Evolutionary conservation across 2,888 invertebrate species (phyloP).

Genomic region (Epsilonema sp.): DNA sequence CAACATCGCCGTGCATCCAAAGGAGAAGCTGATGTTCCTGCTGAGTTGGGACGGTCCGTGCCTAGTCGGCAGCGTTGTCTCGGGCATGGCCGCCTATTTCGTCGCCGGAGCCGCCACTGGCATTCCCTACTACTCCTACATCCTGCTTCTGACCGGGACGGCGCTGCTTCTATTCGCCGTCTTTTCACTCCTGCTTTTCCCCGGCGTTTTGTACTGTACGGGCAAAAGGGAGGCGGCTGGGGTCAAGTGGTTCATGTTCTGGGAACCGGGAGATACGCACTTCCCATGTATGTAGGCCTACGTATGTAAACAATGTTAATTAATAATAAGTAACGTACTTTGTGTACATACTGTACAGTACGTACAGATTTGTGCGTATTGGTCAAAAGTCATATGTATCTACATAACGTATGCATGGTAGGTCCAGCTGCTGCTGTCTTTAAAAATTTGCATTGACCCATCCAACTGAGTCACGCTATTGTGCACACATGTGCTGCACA

Average conservation of each 20-base stretch:
- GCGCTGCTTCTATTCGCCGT: neutral
- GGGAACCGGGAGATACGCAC: conserved; percentile 20
- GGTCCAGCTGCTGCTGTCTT: too few relatives aligned
- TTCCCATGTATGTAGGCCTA: conserved; percentile 10
- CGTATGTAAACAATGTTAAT: neutral
- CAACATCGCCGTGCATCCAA: conserved; percentile 2
- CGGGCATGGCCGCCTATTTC: neutral
- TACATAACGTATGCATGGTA: too few relatives aligned
- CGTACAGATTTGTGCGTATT: too few relatives aligned
- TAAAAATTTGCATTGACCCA: too few relatives aligned
- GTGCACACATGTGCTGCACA: too few relatives aligned
- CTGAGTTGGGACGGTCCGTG: conserved; percentile 21
- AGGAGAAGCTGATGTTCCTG: conserved; percentile 25
- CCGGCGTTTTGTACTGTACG: conserved; percentile 1
- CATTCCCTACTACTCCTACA: neutral
- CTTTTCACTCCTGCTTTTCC: neutral
- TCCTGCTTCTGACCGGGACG: neutral
- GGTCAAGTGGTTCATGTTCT: conserved; percentile 24
- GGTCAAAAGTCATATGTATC: too few relatives aligned
- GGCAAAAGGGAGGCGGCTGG: conserved; percentile 22
- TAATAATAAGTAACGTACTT: neutral
- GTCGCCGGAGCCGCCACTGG: neutral
- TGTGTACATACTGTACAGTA: too few relatives aligned
- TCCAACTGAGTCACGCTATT: too few relatives aligned
- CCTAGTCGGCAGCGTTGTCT: neutral